Evolutionary conservation across 2,888 invertebrate species (phyloP), one percentile per base, ranked within the genome.

Genomic region (Colletes collaris): DNA sequence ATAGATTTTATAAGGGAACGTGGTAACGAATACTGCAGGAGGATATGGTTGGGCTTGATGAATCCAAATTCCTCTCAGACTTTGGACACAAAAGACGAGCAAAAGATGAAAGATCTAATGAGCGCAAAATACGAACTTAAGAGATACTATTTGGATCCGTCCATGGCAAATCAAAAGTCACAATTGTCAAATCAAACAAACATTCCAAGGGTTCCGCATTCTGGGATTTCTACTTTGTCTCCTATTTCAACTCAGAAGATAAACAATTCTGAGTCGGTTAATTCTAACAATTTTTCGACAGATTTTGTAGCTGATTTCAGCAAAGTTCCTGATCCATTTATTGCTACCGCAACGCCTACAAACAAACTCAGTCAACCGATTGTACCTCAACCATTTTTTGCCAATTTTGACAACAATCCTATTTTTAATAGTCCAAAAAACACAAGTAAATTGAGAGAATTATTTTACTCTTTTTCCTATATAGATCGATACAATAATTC

Each of bases 41-140:
- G 96, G 93, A 97, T 98, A 88, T 99, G 98, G 98, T 94, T 99
- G 88, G 99, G 98, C 8, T 94, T 98, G 66, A 97, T 97, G 94
- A 98, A 97, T 93, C 95, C 96, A 77, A 93, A 85, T 16, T 79
- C 85, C 5, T 74, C 89, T 7, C 86, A 87, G 56, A 88, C 82
- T 35, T 70, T 91, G 56, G 96, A 97, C 91, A 95, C 96, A 84
- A 96, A 96, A 89, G 98, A 98, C 91, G 98, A 98, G 93, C 97
- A 97, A 93, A 96, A 97, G 93, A 96, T 98, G 90, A 96, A 97
- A 92, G 98, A 98, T 93, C 96, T 98, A 90, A 98, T 99, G 97
- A 95, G 96, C 69, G 97, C 98, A 91, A 99, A 99, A 94, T 99
- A 99, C 92, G 99, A 99, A 93, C 96, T 97, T 91, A 98, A 98